Base-by-base conservation (phyloP, 1,140 invertebrate species). In the Bombus waltoni region DNA sequence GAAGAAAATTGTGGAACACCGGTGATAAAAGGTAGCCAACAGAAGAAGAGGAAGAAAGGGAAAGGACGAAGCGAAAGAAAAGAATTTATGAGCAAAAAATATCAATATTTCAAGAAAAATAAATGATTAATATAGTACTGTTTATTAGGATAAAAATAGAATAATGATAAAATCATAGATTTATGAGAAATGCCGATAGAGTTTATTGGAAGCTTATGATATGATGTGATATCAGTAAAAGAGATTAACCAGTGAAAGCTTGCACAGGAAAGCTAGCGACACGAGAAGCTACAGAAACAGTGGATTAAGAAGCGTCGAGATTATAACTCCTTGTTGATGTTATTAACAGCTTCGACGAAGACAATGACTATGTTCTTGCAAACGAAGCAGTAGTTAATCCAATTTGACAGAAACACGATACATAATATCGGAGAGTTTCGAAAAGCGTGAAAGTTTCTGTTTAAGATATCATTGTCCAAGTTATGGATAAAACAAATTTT, bases 251-350 rank as follows among this genome's bases (percentile, higher is more conserved):
- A 13, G 35, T 15, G 62, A 81, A 44, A 57, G 42, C 53, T 44
- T 32, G 32, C 42, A 65, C 11, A 74, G 71, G 6, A 15, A 53
- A 53, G 18, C 18, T 40, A 44, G 73, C 28, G n/a, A 32, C n/a
- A 47, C 22, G 35, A 47, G 83, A 70, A 80, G 68, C 70, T 81
- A 72, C 81, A 83, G 59, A 81, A 71, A 77, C 57, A 40, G 66
- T 53, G 86, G 83, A 90, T 91, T 88, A 91, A 90, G 90, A 89
- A 77, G 84, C 73, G 76, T 87, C 59, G 40, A 80, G 84, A 90
- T 91, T 89, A 88, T 83, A 81, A 77, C 66, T 25, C 18, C 38
- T 68, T 74, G 86, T 86, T 87, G 81, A 83, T 44, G 73, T 75
- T 83, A 83, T 53, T 57, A 83, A 62, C 40, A n/a, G 73, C 57